Conservation (phyloP, 2,797 vertebrate species). For the Coracias cyanogaster region DNA sequence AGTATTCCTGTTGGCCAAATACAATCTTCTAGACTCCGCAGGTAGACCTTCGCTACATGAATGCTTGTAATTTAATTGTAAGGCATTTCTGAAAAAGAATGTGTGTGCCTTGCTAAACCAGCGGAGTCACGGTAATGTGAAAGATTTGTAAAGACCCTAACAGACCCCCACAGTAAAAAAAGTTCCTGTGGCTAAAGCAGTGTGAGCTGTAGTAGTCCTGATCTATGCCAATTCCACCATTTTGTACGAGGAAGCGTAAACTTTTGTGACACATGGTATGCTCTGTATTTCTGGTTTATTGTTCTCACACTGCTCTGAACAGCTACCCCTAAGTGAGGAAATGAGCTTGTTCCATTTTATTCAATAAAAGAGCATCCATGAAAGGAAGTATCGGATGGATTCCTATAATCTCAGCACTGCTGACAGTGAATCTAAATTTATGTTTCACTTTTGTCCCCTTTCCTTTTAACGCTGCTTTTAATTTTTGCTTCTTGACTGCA, state of each 20-base stretch:
- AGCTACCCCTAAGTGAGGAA: background rate
- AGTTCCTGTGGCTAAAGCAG: background rate
- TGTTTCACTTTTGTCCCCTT: background rate
- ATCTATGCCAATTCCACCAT: background rate
- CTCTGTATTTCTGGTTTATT: background rate
- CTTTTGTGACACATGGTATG: background rate
- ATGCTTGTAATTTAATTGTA: background rate
- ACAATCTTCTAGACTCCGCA: background rate
- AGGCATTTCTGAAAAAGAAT: background rate
- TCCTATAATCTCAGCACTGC: background rate
- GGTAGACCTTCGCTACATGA: background rate
- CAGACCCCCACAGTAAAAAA: background rate
- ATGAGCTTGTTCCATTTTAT: slow-evolving; percentile 3
- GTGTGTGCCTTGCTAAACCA: background rate
- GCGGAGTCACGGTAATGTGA: background rate
- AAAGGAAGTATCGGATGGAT: background rate
- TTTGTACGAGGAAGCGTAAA: background rate
- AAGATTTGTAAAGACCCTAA: background rate
- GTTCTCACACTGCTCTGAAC: background rate
- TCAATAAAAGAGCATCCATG: background rate
- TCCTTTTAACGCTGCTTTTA: background rate
- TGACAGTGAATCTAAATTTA: background rate
- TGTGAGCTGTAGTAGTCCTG: background rate
- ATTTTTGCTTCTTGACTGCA: background rate
- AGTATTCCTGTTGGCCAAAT: background rate